Evolutionary conservation across 1,140 invertebrate species (phyloP), one percentile per base, ranked within the genome.

Genomic region (Mercenaria mercenaria): DNA sequence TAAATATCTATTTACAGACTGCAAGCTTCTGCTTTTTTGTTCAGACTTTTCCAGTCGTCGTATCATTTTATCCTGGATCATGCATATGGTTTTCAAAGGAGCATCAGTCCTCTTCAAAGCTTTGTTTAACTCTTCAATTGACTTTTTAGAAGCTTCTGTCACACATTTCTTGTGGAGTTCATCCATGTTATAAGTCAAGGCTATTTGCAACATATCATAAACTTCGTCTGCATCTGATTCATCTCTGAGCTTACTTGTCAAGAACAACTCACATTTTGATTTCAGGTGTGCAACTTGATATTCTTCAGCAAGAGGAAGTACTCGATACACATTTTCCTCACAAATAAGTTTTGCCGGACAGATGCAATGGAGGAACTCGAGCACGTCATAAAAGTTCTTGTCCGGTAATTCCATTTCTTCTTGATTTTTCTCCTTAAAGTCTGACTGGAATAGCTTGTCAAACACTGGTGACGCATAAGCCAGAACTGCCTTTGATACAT

Each of bases 401-500:
- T 29, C 43, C 0, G 23, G 76, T 2, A 79, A 11, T 1, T 39
- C 11, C 26, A 79, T 29, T 50, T 50, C 41, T 4, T 20, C 4
- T 13, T 23, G 3, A 50, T 52, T 10, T 8, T 52, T 79, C n/a
- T 50, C 43, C 23, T 29, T 50, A 37, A 32, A 79, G 26, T 79
- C 76, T 26, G 37, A 13, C 8, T 50, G 26, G 34, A 79, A 50
- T 43, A 79, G 50, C 13, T 10, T 23, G 8, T 34, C 8, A 29
- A 79, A 79, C 2, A 79, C 76, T n/a, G 76, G 76, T 43, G 76
- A 79, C n/a, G 32, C 43, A 47, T 3, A 3, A 2, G 76, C 41
- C 23, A 79, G 29, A 2, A 79, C n/a, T 15, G 41, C 23, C 50
- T 52, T 79, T 43, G 34, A 18, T 6, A 52, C 47, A 79, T 79